Base-by-base conservation (phyloP, 1,140 invertebrate genomes). In the Orchesella cincta region DNA sequence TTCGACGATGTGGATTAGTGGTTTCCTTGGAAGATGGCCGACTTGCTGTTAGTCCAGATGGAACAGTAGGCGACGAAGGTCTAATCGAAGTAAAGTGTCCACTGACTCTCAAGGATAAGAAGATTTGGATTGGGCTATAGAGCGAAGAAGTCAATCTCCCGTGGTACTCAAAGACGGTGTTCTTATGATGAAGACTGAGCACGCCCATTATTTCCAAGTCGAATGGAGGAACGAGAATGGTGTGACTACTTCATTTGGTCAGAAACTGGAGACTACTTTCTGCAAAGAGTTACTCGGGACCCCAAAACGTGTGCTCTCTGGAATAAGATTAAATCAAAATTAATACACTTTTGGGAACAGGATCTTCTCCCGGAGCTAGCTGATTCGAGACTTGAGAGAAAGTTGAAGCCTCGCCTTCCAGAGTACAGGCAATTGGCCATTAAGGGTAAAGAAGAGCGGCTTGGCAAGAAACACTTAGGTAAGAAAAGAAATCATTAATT, bases 51-150 rank as follows among this genome's bases (percentile, higher is more conserved):
- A 78, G 78, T 51, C 81, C 80, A 36, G 80, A 83, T 78, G 80
- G 81, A 8, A 29, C 80, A n/a, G 76, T 83, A 34, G 77, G 76
- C 26, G 73, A 52, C n/a, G 76, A 79, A 36, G 76, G 78, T 1
- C 29, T 83, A 23, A 5, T 83, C 0, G 82, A 83, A 79, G 72
- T 83, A 28, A 83, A 83, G 72, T 83, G 83, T 74, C 81, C 81
- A 57, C 26, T 18, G 12, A 23, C 54, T 14, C 26, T 57, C 54
- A 26, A 57, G 23, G 8, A 23, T 23, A 26, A 5, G 12, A 57
- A 8, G 3, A 23, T 23, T 18, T 57, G 8, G 8, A 16, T 26
- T 18, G 12, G n/a, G 54, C 23, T 8, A 57, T 57, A 16, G 18
- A 18, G 5, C 5, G 54, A 57, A 26, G 14, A 14, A 12, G 3